Base-by-base conservation (phyloP, 2,797 vertebrate genomes). In the Sebastiscus tertius region DNA sequence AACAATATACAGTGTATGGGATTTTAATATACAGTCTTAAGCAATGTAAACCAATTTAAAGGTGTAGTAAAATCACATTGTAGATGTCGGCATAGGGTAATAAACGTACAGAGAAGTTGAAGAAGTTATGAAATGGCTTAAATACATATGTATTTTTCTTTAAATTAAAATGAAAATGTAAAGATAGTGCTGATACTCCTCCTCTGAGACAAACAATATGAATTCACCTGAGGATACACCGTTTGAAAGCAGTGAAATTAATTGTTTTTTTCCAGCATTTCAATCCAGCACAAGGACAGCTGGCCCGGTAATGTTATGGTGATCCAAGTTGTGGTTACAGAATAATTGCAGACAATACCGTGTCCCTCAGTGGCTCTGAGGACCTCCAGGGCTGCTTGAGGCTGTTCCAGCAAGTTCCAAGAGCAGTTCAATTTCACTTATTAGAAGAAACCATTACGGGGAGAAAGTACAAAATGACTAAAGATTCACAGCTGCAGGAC, bases 401-500 rank as follows among this genome's bases (percentile, higher is more conserved):
- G 77, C 68, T 13, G 5, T 62, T 73, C 20, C 34, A 60, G 26
- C 22, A 68, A 73, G 52, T 65, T 65, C 74, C 46, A 52, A 33
- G 29, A 52, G 52, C 49, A 65, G 24, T 34, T 79, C 7, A 52
- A 33, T 69, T 49, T 36, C 33, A 27, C 20, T 46, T 59, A 31
- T 73, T 46, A 67, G 20, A 72, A 59, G 39, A 86, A 68, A 49
- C 26, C 16, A 49, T 80, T 70, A 62, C 2, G 3, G n/a, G 13
- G 9, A 31, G 10, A 54, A 4, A 6, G 52, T 42, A 12, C 20
- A 8, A 63, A 70, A 54, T 58, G 31, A 62, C 11, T 62, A 24
- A 20, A 49, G 22, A 52, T 18, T 42, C 22, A 64, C 49, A 79
- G 70, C 55, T 66, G 42, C 33, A 24, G 20, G 67, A 62, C 14